phyloP scores from a whole-genome alignment of 2,888 invertebrate genomes.

The Xestobium rufovillosum region DNA sequence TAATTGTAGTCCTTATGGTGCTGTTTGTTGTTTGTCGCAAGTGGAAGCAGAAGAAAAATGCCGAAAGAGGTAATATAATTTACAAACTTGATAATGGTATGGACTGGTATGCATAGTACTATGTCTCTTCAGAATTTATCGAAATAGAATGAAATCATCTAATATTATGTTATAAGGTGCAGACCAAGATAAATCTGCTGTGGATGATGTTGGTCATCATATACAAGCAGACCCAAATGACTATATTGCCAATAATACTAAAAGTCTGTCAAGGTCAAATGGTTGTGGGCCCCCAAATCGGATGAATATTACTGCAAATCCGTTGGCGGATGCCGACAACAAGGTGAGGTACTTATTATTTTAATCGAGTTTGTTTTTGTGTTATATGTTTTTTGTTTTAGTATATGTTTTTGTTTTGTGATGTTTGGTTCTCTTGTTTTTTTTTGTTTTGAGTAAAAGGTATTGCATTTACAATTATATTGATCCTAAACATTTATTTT shows the following conservation, averaged over 20 bases:
- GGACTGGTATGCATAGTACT: constrained; percentile 1
- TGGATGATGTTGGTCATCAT: constrained; percentile 39
- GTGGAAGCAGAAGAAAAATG: constrained; percentile 45
- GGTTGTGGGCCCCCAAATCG: constrained; percentile 38
- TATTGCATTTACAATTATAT: no score
- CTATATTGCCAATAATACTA: constrained; percentile 38
- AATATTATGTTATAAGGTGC: background rate
- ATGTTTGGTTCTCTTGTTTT: constrained; percentile 6
- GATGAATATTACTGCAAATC: constrained; percentile 70
- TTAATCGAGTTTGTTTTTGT: no score
- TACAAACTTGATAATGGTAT: constrained; percentile 7
- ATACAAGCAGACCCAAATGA: constrained; percentile 40
- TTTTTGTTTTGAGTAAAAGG: constrained; percentile 17
- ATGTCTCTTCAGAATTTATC: no score
- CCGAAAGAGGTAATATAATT: constrained; percentile 20
- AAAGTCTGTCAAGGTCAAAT: constrained; percentile 35
- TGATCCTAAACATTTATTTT: no score
- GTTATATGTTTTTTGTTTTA: no score
- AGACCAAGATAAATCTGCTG: constrained; percentile 33
- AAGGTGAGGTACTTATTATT: constrained; percentile 51
- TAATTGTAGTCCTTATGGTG: constrained; percentile 41
- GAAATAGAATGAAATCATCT: no score
- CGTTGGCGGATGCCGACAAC: constrained; percentile 58
- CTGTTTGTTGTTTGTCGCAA: constrained; percentile 44
- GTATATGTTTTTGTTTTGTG: no score